Conservation (phyloP, 1,140 invertebrate species). For the Philaenus spumarius region DNA sequence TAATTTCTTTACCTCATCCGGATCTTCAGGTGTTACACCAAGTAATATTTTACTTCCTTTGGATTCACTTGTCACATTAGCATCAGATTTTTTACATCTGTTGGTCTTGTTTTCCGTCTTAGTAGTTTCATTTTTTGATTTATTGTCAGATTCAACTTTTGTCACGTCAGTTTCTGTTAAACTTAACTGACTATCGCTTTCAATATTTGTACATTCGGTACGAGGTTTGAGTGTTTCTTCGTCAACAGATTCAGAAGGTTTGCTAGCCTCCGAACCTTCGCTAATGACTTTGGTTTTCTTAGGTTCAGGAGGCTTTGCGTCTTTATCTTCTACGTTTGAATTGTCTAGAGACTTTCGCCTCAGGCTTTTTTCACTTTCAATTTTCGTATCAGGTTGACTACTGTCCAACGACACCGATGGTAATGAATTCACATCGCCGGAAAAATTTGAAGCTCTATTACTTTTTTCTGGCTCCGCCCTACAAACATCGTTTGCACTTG, state of each 20-base stretch:
- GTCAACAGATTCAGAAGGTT: no score
- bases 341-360: conserved; percentile 2
- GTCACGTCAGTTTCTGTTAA: neutral
- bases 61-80: neutral
- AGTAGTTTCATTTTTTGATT: neutral
- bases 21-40: neutral
- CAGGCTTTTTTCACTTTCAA: conserved; percentile 8
- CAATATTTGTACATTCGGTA: neutral
- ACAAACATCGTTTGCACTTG: no score
- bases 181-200: neutral
- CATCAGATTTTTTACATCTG: neutral
- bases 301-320: neutral
- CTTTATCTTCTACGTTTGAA: neutral
- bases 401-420: no score
- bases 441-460: no score
- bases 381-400: no score
- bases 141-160: neutral
- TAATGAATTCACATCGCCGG: no score
- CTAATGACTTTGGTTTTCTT: conserved; percentile 12
- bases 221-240: no score
- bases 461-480: no score
- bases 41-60: neutral
- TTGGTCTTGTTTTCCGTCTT: neutral
- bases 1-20: neutral
- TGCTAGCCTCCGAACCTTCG: neutral